Evolutionary conservation across 2,113 vertebrate genomes (phyloP).

Genomic region (Rhinogobius similis): DNA sequence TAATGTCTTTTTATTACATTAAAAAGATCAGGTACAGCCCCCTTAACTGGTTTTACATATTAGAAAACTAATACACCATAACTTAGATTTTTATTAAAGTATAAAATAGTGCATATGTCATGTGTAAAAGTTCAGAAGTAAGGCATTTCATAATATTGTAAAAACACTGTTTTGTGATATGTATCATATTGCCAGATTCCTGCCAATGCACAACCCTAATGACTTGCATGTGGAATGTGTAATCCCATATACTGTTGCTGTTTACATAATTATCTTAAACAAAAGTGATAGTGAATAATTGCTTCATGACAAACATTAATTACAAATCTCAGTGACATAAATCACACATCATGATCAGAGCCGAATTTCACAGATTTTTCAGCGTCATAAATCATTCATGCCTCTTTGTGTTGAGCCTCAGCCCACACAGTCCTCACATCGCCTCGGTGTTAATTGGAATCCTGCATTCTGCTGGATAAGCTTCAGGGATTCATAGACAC

Average conservation of each 20-base stretch:
- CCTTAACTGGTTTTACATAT: no score
- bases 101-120: not conserved
- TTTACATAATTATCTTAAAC: constrained; percentile 35
- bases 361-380: constrained; percentile 33
- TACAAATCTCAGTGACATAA: constrained; percentile 38
- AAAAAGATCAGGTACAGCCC: no score
- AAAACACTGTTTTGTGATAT: not conserved
- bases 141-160: not conserved
- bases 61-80: no score
- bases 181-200: not conserved
- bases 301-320: constrained; percentile 27
- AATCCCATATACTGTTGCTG: constrained; percentile 46
- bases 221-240: not conserved
- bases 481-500: constrained; percentile 48
- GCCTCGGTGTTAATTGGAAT: constrained; percentile 34
- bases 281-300: constrained; percentile 21
- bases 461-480: constrained; percentile 36
- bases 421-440: constrained; percentile 34
- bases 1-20: no score
- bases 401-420: constrained; percentile 27
- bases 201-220: not conserved
- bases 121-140: not conserved
- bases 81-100: no score
- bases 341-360: constrained; percentile 28
- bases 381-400: constrained; percentile 45